Conservation (phyloP, 2,797 vertebrate genomes). For the Parauchenoglanis punctatus region DNA sequence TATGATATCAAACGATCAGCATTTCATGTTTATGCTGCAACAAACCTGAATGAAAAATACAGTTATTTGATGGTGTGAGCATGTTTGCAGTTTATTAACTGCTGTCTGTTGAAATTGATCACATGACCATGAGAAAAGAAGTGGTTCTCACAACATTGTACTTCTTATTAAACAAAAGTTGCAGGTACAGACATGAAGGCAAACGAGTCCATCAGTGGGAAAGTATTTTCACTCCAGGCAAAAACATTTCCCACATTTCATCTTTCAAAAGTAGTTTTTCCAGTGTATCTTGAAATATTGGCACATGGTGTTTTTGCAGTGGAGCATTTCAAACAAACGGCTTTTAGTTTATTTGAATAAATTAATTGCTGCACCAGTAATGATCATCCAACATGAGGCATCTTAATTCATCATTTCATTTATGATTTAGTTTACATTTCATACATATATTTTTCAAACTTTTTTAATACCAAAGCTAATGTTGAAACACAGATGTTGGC, state of each 20-base stretch:
- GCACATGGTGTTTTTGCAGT: constrained; percentile 38
- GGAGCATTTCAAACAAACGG: constrained; percentile 36
- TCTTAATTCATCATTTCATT: background rate
- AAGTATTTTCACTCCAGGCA: constrained; percentile 57
- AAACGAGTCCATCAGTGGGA: constrained; percentile 54
- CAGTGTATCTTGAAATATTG: constrained; percentile 56
- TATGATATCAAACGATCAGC: background rate
- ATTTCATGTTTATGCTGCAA: background rate
- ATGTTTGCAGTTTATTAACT: constrained; percentile 46
- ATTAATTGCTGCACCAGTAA: background rate
- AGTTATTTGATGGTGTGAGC: constrained; percentile 23
- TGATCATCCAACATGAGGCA: background rate
- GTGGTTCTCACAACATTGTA: constrained; percentile 56
- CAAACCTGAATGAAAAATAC: background rate
- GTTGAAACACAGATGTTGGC: background rate
- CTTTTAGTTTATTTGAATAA: constrained; percentile 49
- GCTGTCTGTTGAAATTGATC: constrained; percentile 49
- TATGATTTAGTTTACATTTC: background rate
- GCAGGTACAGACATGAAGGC: constrained; percentile 58
- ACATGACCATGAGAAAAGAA: constrained; percentile 57
- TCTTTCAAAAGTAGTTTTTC: constrained; percentile 55
- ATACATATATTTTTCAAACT: background rate
- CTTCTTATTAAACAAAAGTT: constrained; percentile 56
- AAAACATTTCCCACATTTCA: constrained; percentile 58
- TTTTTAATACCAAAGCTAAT: background rate